Percentiles rank a stretch among this genome's conserved stretches.
Evolutionary conservation across 2,888 invertebrate genomes (phyloP).

Genomic region (Clivina fossor): DNA sequence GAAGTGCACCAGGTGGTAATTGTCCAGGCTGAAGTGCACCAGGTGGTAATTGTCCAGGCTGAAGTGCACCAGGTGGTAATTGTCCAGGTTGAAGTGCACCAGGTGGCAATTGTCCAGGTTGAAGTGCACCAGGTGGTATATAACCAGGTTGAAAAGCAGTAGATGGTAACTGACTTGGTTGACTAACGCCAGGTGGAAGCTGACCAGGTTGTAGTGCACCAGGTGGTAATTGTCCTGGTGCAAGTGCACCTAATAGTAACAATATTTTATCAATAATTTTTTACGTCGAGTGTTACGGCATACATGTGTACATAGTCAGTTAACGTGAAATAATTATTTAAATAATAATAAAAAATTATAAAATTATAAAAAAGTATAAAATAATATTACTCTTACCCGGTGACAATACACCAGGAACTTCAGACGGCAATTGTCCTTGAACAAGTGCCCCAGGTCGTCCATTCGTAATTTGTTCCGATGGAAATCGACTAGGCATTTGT

Average conservation of each 20-base stretch:
- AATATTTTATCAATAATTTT: too few relatives aligned
- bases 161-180: slow-evolving; percentile 15
- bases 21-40: too few relatives aligned
- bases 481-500: slow-evolving; percentile 3
- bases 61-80: slow-evolving; percentile 2
- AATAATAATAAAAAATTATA: too few relatives aligned
- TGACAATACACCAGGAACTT: too few relatives aligned
- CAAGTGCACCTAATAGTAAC: slow-evolving; percentile 10
- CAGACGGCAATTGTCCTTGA: slow-evolving; percentile 23
- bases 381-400: too few relatives aligned
- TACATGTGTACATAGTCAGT: too few relatives aligned
- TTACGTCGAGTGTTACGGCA: too few relatives aligned
- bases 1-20: too few relatives aligned
- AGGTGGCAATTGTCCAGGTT: slow-evolving; percentile 10
- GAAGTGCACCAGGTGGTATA: slow-evolving; percentile 16
- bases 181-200: slow-evolving; percentile 35
- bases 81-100: slow-evolving; percentile 19
- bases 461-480: too few relatives aligned
- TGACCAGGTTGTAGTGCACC: slow-evolving; percentile 18
- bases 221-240: slow-evolving; percentile 20
- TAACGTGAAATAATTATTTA: too few relatives aligned
- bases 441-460: slow-evolving; percentile 14
- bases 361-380: too few relatives aligned
- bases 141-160: slow-evolving; percentile 1
- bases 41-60: too few relatives aligned